Base-by-base conservation (phyloP, 2,888 invertebrate species). In the Lottia scabra region DNA sequence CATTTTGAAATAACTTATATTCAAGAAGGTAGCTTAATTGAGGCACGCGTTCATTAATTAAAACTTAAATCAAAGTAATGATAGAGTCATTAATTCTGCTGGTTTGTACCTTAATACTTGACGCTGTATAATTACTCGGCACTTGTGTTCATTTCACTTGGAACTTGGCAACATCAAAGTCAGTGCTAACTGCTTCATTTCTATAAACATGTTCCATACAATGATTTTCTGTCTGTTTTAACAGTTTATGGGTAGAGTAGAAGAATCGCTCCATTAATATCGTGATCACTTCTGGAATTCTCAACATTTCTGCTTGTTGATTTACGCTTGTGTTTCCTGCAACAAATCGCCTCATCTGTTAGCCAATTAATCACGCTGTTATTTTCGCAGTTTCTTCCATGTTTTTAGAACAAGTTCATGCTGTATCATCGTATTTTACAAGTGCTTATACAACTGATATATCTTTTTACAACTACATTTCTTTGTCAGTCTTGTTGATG, bases 351-450 rank as follows among this genome's bases (percentile, higher is more conserved):
- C 56, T 56, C 56, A 56, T 56, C 56, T 56, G 56, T 56, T 56
- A 23, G 19, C 56, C 56, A 56, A 56, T 56, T 56, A 56, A 56
- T 56, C 56, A 56, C 56, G 56, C 56, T 56, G 56, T 56, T 56
- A 56, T 56, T 56, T 56, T 56, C 56, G 56, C 56, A 23, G 56
- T 56, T 23, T 56, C 19, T 23, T 56, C 56, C 56, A 56, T 56
- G 56, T 56, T 56, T 56, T 56, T 23, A 56, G 56, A 56, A 56
- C 56, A 56, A 56, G 56, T 56, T 56, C 19, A 56, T 23, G 56
- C 56, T 56, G 56, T 56, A 56, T 56, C 56, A 56, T 56, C 56
- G 56, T 56, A 56, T 56, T 56, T 56, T 56, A 56, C 56, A 56
- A 56, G 56, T 56, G 56, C 56, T 56, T 56, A 56, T 23, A 56